phyloP scores from a whole-genome alignment of 2,113 vertebrate species.

The Recurvirostra avosetta region DNA sequence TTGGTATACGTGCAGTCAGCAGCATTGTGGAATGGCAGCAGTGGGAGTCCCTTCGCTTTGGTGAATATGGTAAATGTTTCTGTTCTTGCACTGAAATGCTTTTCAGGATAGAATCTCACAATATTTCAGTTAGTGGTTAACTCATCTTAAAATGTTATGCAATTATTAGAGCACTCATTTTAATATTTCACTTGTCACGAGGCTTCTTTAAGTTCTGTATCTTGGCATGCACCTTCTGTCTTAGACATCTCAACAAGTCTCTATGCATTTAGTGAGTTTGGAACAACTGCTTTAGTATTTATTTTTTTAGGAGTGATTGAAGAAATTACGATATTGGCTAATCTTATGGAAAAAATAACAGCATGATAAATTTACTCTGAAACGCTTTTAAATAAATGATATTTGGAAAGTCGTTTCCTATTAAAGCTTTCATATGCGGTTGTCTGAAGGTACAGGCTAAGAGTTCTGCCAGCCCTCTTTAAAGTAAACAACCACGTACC shows the following conservation, averaged over 20 bases:
- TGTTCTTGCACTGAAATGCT: background rate
- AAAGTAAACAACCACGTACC: background rate
- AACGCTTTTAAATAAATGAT: background rate
- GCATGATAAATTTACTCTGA: background rate
- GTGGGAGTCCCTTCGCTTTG: conserved; percentile 96
- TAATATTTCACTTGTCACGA: background rate
- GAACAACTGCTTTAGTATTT: background rate
- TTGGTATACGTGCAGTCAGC: conserved; percentile 86
- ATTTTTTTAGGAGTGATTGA: background rate
- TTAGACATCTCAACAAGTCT: background rate
- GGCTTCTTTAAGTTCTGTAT: background rate
- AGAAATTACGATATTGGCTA: background rate
- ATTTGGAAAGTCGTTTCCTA: background rate
- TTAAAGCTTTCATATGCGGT: background rate
- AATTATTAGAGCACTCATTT: background rate
- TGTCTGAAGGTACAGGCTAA: background rate
- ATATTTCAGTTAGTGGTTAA: background rate
- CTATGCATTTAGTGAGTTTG: background rate
- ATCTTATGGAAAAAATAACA: background rate
- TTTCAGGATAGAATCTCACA: background rate
- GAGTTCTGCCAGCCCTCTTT: background rate
- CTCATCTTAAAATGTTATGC: background rate
- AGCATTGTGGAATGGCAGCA: conserved; percentile 94
- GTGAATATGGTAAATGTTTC: conserved; percentile 90
- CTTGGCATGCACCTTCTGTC: background rate